Conservation (phyloP, 2,113 vertebrate genomes). For the Oxyura jamaicensis region DNA sequence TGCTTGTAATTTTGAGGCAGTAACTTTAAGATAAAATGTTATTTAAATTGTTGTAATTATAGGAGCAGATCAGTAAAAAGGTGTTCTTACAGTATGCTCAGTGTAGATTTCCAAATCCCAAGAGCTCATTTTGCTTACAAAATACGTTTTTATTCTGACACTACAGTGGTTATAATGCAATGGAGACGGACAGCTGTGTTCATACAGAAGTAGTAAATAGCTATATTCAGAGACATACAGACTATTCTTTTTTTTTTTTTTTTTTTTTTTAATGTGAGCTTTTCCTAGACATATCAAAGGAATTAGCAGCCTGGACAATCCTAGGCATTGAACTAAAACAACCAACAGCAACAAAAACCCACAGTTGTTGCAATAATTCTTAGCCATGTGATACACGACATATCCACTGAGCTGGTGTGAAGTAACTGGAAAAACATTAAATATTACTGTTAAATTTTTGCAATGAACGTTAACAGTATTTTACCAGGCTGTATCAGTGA, state of each 20-base stretch:
- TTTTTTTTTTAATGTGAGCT: too few relatives aligned
- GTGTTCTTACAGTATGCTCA: background rate
- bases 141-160: background rate
- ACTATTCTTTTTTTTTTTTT: background rate
- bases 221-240: background rate
- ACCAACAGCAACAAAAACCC: too few relatives aligned
- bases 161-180: background rate
- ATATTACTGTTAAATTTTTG: background rate
- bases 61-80: background rate
- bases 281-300: too few relatives aligned
- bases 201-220: background rate
- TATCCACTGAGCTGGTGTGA: accelerated
- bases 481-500: background rate
- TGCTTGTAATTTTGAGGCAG: background rate
- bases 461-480: background rate
- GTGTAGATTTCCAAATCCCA: background rate
- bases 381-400: accelerated
- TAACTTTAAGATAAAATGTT: background rate
- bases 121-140: background rate
- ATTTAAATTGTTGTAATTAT: background rate
- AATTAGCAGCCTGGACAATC: background rate
- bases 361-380: background rate
- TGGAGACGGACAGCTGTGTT: background rate
- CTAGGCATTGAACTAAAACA: background rate
- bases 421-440: background rate